Percentiles rank a stretch among this genome's conserved stretches.
Conservation (phyloP, 2,888 invertebrate species). For the Chloroclysta siterata region DNA sequence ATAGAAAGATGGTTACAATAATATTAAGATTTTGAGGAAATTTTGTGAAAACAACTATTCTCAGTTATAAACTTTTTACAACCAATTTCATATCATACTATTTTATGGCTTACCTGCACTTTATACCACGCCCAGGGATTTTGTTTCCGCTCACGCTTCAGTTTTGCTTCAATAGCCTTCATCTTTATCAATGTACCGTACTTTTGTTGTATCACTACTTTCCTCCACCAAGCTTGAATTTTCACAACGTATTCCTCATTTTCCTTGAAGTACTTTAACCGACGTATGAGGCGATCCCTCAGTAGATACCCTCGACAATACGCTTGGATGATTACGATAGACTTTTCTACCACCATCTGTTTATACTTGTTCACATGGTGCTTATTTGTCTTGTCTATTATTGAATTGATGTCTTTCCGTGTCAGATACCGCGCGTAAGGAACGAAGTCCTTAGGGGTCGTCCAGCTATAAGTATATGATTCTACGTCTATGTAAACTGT, state of each 20-base stretch:
- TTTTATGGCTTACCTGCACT: constrained; percentile 72
- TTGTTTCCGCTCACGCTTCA: constrained; percentile 66
- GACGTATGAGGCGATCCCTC: constrained; percentile 74
- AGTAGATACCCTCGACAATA: constrained; percentile 85
- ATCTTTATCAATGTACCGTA: constrained; percentile 75
- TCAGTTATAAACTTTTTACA: no score
- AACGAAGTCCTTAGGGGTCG: constrained; percentile 79
- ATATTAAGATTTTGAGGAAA: no score
- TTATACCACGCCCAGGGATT: constrained; percentile 81
- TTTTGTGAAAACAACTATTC: background rate
- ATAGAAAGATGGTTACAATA: constrained; percentile 39
- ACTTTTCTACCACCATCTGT: constrained; percentile 68
- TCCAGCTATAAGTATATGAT: constrained; percentile 80
- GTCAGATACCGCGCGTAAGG: constrained; percentile 78
- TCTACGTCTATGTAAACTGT: constrained; percentile 82
- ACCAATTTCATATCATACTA: no score
- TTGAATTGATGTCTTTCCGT: constrained; percentile 68
- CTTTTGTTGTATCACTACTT: constrained; percentile 71
- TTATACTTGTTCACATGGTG: constrained; percentile 72
- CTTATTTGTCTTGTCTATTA: constrained; percentile 77
- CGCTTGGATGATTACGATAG: constrained; percentile 85
- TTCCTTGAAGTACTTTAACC: constrained; percentile 69
- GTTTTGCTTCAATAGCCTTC: constrained; percentile 69
- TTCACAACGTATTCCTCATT: constrained; percentile 72
- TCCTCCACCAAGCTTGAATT: constrained; percentile 88